Evolutionary conservation across 2,888 invertebrate species (phyloP).

Genomic region (Invenusta paracnida): DNA sequence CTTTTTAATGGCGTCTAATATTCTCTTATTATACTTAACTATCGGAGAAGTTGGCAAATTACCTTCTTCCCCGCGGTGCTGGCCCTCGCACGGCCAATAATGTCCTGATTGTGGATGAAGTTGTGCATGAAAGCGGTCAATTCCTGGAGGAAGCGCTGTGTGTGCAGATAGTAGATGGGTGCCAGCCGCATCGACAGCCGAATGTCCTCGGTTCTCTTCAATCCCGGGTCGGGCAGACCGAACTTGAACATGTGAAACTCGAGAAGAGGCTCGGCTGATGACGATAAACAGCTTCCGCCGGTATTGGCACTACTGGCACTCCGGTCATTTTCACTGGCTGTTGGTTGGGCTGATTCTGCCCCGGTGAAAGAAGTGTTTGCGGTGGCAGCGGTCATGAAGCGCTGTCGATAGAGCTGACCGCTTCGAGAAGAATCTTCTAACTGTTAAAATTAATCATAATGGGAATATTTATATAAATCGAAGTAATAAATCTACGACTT

Average conservation of each 20-base stretch:
- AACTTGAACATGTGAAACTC: conserved; percentile 71
- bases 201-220: conserved; percentile 66
- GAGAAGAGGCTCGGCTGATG: conserved; percentile 57
- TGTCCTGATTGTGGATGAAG: conserved; percentile 75
- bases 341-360: conserved; percentile 64
- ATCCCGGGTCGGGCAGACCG: conserved; percentile 64
- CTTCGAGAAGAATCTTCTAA: conserved; percentile 75
- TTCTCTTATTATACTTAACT: no score
- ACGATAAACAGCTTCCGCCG: no score
- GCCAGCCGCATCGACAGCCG: conserved; percentile 76
- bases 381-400: conserved; percentile 70
- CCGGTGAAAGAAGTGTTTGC: conserved; percentile 66
- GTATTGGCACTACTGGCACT: no score
- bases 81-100: conserved; percentile 21
- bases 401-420: conserved; percentile 71
- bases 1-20: no score
- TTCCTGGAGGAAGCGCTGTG: conserved; percentile 83
- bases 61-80: not conserved
- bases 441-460: no score
- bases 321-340: no score
- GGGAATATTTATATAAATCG: no score
- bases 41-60: no score
- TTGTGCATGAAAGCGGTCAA: conserved; percentile 74
- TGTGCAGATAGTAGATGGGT: conserved; percentile 85
- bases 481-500: no score